phyloP scores from a whole-genome alignment of 2,113 vertebrate genomes.

The Notiomystis cincta region DNA sequence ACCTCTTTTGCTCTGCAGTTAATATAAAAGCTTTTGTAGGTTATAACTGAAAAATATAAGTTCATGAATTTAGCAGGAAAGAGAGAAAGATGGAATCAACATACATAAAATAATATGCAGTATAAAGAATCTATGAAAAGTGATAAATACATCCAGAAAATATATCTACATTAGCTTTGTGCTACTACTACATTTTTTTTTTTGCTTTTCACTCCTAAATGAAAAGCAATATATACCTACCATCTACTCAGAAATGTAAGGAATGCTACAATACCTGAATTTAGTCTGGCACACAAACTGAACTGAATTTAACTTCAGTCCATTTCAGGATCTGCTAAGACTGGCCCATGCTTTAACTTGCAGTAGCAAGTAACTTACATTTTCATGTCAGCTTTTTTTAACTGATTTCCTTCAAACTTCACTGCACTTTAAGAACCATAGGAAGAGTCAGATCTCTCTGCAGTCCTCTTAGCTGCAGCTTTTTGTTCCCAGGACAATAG shows the following conservation, averaged over 20 bases:
- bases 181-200: neutral
- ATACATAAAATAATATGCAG: neutral
- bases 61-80: neutral
- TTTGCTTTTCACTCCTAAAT: neutral
- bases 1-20: neutral
- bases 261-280: slow-evolving; percentile 52
- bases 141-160: neutral
- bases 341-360: neutral
- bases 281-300: neutral
- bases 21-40: neutral
- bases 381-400: neutral
- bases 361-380: neutral
- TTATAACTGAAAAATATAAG: neutral
- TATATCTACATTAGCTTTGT: neutral
- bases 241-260: slow-evolving; percentile 6
- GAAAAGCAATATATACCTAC: neutral
- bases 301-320: neutral
- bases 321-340: neutral
- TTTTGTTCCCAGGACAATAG: neutral
- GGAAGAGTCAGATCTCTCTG: neutral
- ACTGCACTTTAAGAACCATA: neutral
- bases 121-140: neutral
- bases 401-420: neutral
- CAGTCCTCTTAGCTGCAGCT: neutral
- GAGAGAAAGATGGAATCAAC: neutral